Conservation (phyloP, 2,888 invertebrate genomes). For the Plebejus argus region DNA sequence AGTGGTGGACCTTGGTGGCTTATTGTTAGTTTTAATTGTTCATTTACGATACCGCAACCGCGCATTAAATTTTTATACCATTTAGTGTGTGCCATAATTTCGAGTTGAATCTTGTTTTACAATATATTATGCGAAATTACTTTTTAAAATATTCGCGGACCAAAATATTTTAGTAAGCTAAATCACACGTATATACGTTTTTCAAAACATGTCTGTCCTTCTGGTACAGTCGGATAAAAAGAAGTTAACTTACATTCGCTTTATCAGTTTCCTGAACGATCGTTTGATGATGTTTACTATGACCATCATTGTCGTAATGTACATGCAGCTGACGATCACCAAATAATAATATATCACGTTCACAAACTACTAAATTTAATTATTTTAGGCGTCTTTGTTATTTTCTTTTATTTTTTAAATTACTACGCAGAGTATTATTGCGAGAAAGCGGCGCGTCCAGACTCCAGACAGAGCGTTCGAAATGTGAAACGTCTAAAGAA, state of each 20-base stretch:
- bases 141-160: no score
- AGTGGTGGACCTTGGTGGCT: conserved; percentile 59
- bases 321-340: conserved; percentile 25
- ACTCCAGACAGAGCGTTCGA: not conserved
- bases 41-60: not conserved
- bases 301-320: conserved; percentile 41
- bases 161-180: no score
- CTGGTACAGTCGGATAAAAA: not conserved
- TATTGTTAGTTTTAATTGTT: conserved; percentile 46
- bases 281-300: conserved; percentile 52
- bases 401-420: not conserved
- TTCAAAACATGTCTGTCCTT: no score
- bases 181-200: no score
- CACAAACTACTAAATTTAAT: not conserved
- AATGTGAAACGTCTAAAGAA: not conserved
- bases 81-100: no score
- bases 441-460: not conserved
- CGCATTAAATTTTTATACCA: not conserved
- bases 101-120: no score
- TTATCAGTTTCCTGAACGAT: conserved; percentile 57
- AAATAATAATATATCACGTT: conserved; percentile 9
- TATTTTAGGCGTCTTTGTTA: not conserved
- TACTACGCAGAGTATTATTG: not conserved
- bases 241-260: conserved; percentile 58
- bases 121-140: no score